These are phyloP conservation scores for Pangasius djambal DNA, from an alignment of 2,797 vertebrate genomes.

Conservation along the genomic window DNA sequence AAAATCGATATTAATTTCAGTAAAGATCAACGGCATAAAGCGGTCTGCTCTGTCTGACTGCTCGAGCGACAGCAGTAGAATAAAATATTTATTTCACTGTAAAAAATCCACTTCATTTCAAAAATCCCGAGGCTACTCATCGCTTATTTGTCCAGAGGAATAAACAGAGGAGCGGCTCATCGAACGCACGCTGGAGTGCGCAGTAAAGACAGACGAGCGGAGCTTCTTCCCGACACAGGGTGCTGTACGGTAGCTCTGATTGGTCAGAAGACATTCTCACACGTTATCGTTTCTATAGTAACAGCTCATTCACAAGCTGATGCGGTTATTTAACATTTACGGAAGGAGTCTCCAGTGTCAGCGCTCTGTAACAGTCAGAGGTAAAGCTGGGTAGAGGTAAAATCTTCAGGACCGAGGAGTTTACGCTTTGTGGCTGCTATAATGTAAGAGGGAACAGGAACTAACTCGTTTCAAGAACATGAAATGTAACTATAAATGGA, in stretches of 20 bases:
- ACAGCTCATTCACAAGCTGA: not conserved
- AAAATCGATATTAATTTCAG: conserved; percentile 54
- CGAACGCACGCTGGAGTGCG: not conserved
- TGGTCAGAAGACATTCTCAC: not conserved
- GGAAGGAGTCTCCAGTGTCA: not conserved
- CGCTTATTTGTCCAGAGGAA: not conserved
- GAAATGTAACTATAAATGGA: not conserved
- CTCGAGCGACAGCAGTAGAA: not conserved
- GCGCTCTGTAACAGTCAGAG: not conserved
- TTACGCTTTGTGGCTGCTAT: not conserved
- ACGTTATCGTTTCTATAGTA: not conserved
- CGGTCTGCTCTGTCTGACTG: not conserved
- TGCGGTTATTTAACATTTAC: not conserved
- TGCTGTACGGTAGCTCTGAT: not conserved
- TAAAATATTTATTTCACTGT: conserved; percentile 20
- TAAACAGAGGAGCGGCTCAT: not conserved
- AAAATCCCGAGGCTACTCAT: not conserved
- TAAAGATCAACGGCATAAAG: conserved; percentile 39
- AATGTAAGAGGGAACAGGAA: too few relatives aligned
- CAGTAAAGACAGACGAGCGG: not conserved
- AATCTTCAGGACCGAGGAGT: too few relatives aligned
- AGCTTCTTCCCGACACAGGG: not conserved
- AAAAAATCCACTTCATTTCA: not conserved
- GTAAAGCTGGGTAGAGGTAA: not conserved
- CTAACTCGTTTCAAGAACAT: not conserved